Percentiles rank a stretch among this genome's conserved stretches.
Conservation (phyloP, 2,888 invertebrate genomes). For the Ichneumoninae sp. region DNA sequence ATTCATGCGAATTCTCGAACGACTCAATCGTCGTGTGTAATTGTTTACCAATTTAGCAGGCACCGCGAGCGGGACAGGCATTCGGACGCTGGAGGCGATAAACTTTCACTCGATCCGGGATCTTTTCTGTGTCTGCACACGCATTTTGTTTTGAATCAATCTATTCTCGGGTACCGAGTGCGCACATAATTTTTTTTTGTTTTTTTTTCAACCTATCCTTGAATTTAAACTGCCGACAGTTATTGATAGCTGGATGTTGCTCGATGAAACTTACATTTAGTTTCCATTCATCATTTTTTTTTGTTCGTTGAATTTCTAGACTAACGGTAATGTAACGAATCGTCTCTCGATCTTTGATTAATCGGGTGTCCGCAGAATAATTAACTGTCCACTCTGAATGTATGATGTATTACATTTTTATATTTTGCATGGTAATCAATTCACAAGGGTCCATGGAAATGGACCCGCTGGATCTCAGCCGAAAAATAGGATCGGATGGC, state of each 20-base stretch:
- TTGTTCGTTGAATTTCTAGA: not conserved
- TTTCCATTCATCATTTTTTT: not conserved
- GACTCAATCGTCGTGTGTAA: constrained; percentile 1
- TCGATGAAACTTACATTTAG: not conserved
- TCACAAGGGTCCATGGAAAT: no score
- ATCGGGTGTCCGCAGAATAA: not conserved
- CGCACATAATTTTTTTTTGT: not conserved
- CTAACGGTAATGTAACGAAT: not conserved
- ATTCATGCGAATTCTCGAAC: constrained; percentile 6
- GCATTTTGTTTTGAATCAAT: not conserved
- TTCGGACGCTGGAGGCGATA: constrained; percentile 21
- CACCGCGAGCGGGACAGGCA: not conserved
- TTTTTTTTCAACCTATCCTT: not conserved
- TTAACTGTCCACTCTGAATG: not conserved
- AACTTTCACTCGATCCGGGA: constrained; percentile 28
- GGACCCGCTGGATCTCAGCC: not conserved
- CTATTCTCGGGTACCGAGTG: not conserved
- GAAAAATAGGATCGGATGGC: not conserved
- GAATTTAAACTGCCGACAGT: not conserved
- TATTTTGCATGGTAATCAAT: not conserved
- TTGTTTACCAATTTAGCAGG: constrained; percentile 30
- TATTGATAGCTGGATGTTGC: not conserved
- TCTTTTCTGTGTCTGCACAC: constrained; percentile 15
- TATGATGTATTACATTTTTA: not conserved
- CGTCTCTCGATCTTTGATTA: not conserved